Evolutionary conservation across 2,113 vertebrate species (phyloP), one percentile per base, ranked within the genome.

Genomic region (Dipodomys stephensi): DNA sequence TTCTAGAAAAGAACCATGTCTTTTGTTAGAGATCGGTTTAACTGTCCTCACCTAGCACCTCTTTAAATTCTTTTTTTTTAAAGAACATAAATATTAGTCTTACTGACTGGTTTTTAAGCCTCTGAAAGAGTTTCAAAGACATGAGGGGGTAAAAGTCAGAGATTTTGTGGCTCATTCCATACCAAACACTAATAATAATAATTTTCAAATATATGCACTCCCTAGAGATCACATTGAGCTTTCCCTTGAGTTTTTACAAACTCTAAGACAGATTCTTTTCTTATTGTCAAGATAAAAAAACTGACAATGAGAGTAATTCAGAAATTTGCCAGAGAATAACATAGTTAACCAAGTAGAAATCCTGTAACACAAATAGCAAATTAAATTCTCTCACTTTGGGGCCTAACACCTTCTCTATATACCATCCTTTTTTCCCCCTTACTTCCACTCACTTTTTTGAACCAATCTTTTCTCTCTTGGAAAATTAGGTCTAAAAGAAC

Each of bases 261-360:
- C 18, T 2, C 57, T 27, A 10, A 92, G 23, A 64, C 46, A 89
- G 4, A 22, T 27, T 27, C n/a, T 62, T 69, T 67, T 60, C 53
- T 77, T 7, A 53, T 71, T 89, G 93, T 64, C 87, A 92, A 93
- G 57, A 77, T 32, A 62, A 46, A 65, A 72, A 89, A 64, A 84
- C 1, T 8, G 22, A 94, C 53, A 9, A 62, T 71, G 67, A 22
- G 19, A 80, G 68, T 18, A 73, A 71, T 73, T 64, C 76, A 94
- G 57, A 91, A 64, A 57, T 82, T 62, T 79, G 23, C 8, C 39
- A 32, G 65, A 57, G 6, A 90, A 49, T 11, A 57, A 39, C 35
- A 72, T 57, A 6, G 83, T 39, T 11, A 57, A 39, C 35, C 64
- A 83, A 83, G 74, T 53, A 80, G 20, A 84, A 68, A 72, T 2